Conservation (phyloP, 2,797 vertebrate species). For the Sphenopsis melanotis region DNA sequence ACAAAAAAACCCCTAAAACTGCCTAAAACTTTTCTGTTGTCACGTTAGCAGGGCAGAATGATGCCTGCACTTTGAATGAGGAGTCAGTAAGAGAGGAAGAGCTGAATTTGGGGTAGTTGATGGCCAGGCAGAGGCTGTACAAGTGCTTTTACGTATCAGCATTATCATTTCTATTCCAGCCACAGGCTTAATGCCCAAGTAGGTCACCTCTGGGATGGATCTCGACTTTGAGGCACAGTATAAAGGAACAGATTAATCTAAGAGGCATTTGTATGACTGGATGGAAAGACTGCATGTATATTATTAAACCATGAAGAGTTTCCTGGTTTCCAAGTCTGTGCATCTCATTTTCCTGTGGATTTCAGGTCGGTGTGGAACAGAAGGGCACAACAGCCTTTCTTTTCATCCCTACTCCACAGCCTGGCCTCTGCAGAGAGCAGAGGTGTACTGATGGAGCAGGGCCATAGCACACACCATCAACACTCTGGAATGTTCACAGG, state of each 20-base stretch:
- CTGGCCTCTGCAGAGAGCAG: neutral
- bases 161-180: neutral
- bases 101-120: neutral
- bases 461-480: rapidly evolving
- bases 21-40: neutral
- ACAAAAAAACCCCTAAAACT: too few relatives aligned
- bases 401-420: neutral
- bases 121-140: neutral
- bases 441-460: neutral
- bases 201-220: neutral
- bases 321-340: neutral
- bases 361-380: neutral
- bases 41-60: neutral
- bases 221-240: neutral
- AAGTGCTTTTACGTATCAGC: neutral
- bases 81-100: neutral
- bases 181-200: neutral
- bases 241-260: neutral
- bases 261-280: neutral
- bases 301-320: neutral
- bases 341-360: neutral
- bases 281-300: neutral
- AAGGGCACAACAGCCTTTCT: rapidly evolving
- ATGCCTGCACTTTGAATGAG: neutral
- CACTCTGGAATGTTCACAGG: neutral